Base-by-base conservation (phyloP, 2,888 invertebrate species). In the Euspilapteryx auroguttella region DNA sequence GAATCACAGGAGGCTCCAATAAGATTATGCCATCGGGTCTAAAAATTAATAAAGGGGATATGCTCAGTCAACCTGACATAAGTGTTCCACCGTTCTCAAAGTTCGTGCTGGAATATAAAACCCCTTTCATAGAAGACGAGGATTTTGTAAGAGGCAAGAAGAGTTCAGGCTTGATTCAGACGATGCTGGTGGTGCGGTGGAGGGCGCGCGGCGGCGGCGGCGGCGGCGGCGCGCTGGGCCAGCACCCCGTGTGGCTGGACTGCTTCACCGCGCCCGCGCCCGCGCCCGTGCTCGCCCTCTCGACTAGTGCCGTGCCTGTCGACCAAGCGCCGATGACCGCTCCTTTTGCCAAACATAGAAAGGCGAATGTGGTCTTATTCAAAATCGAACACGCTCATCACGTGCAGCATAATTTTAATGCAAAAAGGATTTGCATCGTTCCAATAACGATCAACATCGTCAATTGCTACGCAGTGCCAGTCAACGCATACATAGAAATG, bases 381-480 rank as follows among this genome's bases (percentile, higher is more conserved):
- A 79, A 71, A 44, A 49, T 85, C 37, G 71, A 79, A 34, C 82
- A 84, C 54, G 68, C 78, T 14, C 62, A 78, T 30, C 51, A 75
- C 31, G 66, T 85, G 12, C 50, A 55, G 26, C 88, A 89, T 52
- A 69, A 85, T 49, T 89, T 89, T 45, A 53, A 61, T 21, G 55
- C 55, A 32, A 75, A 56, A 32, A 79, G 78, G 41, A 47, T 87
- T 32, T 88, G 88, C 46, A 55, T 84, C 36, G 78, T 88, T 36
- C 86, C 86, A 12, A 81, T 89, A 2, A 79, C 76, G 31, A 62
- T 89, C 37, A 75, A 81, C 34, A 55, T 87, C 37, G 85, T 86
- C 33, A 87, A 86, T 52, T 81, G 85, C 51, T 79, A 82, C 30
- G 75, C 78, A 31, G 63, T 78, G 28, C 56, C 68, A 8, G 66